These are phyloP conservation scores for Heliconius erato DNA, from an alignment of 2,888 invertebrate species.

Conservation along the genomic window DNA sequence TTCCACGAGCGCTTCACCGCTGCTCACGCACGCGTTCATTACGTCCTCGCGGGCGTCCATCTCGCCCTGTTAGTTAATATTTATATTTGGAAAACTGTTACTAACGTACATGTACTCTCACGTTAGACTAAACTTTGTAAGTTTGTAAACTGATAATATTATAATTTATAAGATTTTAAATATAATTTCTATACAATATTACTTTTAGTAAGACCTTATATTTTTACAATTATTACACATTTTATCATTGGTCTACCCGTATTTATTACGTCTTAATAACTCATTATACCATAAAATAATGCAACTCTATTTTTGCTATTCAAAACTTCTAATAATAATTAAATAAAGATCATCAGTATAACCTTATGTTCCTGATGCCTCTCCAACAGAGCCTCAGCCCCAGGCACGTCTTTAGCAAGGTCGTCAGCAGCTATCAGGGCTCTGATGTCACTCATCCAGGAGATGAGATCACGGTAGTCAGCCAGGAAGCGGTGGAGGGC, in stretches of 20 bases:
- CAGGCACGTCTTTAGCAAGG: conserved; percentile 99
- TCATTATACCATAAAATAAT: too few species aligned
- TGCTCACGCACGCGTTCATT: conserved; percentile 94
- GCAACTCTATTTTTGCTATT: too few species aligned
- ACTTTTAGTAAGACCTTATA: too few species aligned
- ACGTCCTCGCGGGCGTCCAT: conserved; percentile 99
- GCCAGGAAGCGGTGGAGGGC: conserved; percentile 98
- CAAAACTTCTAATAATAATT: too few species aligned
- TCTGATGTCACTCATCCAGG: conserved; percentile 99
- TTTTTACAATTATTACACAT: too few species aligned
- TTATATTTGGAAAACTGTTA: neutral
- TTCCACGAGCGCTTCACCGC: conserved; percentile 94
- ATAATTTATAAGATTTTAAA: neutral
- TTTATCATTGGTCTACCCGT: too few species aligned
- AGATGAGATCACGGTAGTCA: conserved; percentile 97
- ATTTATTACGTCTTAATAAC: too few species aligned
- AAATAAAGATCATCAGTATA: conserved; percentile 2
- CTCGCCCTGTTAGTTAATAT: conserved; percentile 89
- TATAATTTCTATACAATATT: too few species aligned
- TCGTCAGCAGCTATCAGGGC: conserved; percentile 99
- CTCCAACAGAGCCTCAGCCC: conserved; percentile 98
- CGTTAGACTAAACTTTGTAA: too few species aligned
- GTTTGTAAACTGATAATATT: neutral
- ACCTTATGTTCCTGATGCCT: conserved; percentile 98
- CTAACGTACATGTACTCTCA: too few species aligned